Conservation (phyloP, 1,140 invertebrate genomes). For the Ceratosolen solmsi region DNA sequence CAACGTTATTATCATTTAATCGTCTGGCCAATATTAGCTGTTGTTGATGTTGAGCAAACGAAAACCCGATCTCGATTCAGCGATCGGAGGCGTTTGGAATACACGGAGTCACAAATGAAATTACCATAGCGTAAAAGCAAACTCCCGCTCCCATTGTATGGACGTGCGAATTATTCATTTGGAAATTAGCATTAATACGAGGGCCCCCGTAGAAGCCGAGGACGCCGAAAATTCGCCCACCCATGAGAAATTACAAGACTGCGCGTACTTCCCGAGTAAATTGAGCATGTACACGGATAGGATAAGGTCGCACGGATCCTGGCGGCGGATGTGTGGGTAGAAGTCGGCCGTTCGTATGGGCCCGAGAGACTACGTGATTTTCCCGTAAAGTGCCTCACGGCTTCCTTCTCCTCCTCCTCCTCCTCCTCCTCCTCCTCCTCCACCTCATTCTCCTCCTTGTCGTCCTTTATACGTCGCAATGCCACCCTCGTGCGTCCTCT, state of each 20-base stretch:
- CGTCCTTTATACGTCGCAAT: not conserved
- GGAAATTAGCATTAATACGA: not conserved
- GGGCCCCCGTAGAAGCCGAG: not conserved
- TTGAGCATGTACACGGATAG: not conserved
- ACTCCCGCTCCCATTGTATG: not conserved
- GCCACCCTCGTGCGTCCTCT: too few species aligned
- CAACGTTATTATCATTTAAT: constrained; percentile 3
- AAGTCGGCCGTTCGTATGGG: not conserved
- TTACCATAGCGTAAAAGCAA: not conserved
- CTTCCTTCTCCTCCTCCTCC: not conserved
- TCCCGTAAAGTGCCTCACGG: constrained; percentile 31
- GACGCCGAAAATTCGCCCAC: not conserved
- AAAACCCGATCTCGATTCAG: not conserved
- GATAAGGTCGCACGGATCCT: not conserved
- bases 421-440: not conserved
- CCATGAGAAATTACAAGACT: not conserved
- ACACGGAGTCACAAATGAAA: not conserved
- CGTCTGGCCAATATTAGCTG: not conserved
- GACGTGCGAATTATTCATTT: not conserved
- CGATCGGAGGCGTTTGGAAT: not conserved
- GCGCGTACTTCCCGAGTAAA: not conserved
- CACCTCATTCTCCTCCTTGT: too few species aligned
- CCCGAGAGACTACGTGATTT: constrained; percentile 35
- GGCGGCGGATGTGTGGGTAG: not conserved
- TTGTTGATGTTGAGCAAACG: not conserved